Percentiles rank a stretch among this genome's conserved stretches.
phyloP scores from a whole-genome alignment of 2,888 invertebrate genomes.

The Dasypolia templi region DNA sequence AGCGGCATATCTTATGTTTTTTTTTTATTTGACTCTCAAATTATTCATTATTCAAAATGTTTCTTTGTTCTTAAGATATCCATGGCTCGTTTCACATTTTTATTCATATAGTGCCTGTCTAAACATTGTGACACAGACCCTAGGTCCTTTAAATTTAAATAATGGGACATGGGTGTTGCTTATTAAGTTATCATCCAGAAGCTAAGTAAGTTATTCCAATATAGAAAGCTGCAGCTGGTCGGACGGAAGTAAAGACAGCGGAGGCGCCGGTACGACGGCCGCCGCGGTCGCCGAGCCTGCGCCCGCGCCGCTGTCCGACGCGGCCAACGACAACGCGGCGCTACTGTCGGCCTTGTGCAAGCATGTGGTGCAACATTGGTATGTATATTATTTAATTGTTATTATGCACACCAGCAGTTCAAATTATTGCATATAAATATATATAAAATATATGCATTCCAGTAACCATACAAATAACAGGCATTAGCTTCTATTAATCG shows the following conservation, averaged over 20 bases:
- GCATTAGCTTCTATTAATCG: background rate
- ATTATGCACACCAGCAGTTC: background rate
- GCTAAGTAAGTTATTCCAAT: background rate
- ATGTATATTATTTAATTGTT: background rate
- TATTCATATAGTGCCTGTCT: too few relatives aligned
- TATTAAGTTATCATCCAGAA: background rate
- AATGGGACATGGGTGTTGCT: background rate
- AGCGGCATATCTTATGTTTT: too few relatives aligned
- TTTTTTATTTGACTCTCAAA: background rate
- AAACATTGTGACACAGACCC: too few relatives aligned
- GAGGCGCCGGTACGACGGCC: conserved; percentile 59
- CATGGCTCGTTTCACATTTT: too few relatives aligned
- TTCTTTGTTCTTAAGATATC: too few relatives aligned
- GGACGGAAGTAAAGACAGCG: conserved; percentile 83
- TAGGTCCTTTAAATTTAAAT: background rate
- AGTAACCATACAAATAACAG: background rate
- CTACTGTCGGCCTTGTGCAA: conserved; percentile 85
- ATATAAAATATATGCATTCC: too few relatives aligned
- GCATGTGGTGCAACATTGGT: conserved; percentile 84
- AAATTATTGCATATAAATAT: background rate
- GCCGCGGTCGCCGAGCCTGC: conserved; percentile 59
- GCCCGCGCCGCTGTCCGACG: conserved; percentile 70
- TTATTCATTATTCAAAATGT: too few relatives aligned
- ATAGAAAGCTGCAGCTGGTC: conserved; percentile 86
- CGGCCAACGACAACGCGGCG: conserved; percentile 82